A percentile compares a stretch with the other conserved stretches of the same genome.
phyloP scores from a whole-genome alignment of 1,140 invertebrate species.

The Bilobella aurantiaca region DNA sequence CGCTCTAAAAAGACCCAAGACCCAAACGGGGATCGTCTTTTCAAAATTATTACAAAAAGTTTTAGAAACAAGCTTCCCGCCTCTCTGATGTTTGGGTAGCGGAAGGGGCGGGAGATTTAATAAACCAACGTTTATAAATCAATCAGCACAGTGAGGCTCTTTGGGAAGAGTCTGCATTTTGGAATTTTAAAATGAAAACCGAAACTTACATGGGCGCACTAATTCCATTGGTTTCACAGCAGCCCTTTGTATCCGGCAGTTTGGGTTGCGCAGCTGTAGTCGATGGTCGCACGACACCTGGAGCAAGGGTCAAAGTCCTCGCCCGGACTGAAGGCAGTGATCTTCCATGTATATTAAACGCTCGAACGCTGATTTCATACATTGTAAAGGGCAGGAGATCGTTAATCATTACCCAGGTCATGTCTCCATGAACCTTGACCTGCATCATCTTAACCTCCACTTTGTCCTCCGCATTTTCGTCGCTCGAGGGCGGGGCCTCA shows the following conservation, averaged over 20 bases:
- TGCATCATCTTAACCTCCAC: constrained; percentile 30
- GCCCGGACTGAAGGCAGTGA: constrained; percentile 61
- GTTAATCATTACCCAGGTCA: constrained; percentile 49
- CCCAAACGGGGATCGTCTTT: no score
- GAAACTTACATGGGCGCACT: constrained; percentile 49
- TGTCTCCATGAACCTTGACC: constrained; percentile 42
- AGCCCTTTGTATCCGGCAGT: constrained; percentile 59
- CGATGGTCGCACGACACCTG: constrained; percentile 46
- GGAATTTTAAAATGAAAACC: neutral
- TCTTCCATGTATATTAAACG: constrained; percentile 59
- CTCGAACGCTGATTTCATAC: constrained; percentile 64
- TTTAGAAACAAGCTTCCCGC: no score
- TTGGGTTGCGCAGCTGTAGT: constrained; percentile 46
- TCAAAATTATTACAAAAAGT: no score
- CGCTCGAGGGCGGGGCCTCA: neutral
- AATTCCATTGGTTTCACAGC: constrained; percentile 60
- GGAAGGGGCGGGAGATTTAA: no score
- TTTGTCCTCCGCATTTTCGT: constrained; percentile 20
- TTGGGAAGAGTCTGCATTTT: no score
- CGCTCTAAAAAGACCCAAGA: no score
- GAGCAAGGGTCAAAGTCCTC: constrained; percentile 54
- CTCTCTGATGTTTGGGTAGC: no score
- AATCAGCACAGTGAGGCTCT: no score
- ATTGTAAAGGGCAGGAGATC: constrained; percentile 60
- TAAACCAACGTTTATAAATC: no score